Percentiles rank a stretch among this genome's conserved stretches.
These are phyloP conservation scores for Galeruca laticollis DNA, from an alignment of 2,888 invertebrate species.

Conservation along the genomic window DNA sequence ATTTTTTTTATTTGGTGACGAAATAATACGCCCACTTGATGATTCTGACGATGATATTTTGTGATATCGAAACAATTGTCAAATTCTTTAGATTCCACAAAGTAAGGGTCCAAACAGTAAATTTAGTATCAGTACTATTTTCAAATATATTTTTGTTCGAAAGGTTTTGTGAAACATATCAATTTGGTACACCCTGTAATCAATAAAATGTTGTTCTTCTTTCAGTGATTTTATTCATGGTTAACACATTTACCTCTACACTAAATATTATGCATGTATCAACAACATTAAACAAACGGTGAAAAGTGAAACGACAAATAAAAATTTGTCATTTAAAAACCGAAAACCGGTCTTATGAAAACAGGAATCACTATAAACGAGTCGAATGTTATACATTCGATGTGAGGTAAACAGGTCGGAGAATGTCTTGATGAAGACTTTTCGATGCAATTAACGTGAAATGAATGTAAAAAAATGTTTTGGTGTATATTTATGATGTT, in stretches of 20 bases:
- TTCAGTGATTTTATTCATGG: not conserved
- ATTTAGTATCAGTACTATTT: too few relatives aligned
- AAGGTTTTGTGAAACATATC: too few relatives aligned
- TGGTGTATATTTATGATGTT: slow-evolving; percentile 22
- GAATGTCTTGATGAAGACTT: slow-evolving; percentile 38
- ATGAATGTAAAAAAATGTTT: slow-evolving; percentile 28
- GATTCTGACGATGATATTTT: too few relatives aligned
- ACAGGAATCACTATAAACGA: slow-evolving; percentile 30
- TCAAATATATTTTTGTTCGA: too few relatives aligned
- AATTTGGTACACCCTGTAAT: too few relatives aligned
- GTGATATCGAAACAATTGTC: too few relatives aligned
- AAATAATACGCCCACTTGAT: too few relatives aligned
- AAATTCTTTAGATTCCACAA: too few relatives aligned
- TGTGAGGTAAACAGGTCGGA: slow-evolving; percentile 40
- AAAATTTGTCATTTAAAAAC: slow-evolving; percentile 20
- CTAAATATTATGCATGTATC: slow-evolving; percentile 18
- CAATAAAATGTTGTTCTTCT: too few relatives aligned
- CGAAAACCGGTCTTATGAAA: slow-evolving; percentile 22
- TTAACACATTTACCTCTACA: not conserved
- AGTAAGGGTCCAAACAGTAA: too few relatives aligned
- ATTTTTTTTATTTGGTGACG: too few relatives aligned
- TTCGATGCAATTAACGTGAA: slow-evolving; percentile 36
- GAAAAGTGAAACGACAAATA: slow-evolving; percentile 22
- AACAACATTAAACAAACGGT: slow-evolving; percentile 21
- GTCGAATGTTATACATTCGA: slow-evolving; percentile 33